Percentiles rank a stretch among this genome's conserved stretches.
phyloP scores from a whole-genome alignment of 2,888 invertebrate genomes.

The Drosophila tripunctata region DNA sequence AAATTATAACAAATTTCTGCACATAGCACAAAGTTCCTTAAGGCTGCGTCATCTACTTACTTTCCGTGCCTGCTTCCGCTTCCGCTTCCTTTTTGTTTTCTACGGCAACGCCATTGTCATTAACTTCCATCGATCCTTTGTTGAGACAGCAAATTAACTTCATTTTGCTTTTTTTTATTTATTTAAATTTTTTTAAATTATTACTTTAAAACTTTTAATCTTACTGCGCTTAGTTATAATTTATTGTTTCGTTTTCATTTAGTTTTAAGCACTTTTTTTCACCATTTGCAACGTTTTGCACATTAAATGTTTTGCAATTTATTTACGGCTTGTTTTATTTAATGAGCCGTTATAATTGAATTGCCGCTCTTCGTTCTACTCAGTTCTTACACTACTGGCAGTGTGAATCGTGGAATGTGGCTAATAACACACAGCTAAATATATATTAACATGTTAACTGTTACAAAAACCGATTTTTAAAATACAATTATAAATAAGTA shows the following conservation, averaged over 20 bases:
- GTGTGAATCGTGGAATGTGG: slow-evolving; percentile 24
- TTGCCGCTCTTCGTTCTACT: slow-evolving; percentile 1
- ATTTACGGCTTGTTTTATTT: slow-evolving; percentile 33
- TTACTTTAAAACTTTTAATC: neutral
- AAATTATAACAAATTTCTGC: too few relatives aligned
- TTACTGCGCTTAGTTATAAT: neutral
- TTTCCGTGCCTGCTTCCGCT: slow-evolving; percentile 33
- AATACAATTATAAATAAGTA: neutral
- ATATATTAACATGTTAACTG: slow-evolving; percentile 52
- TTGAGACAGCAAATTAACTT: slow-evolving; percentile 58
- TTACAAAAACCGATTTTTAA: slow-evolving; percentile 19
- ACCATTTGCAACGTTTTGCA: slow-evolving; percentile 13
- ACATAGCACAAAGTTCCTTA: neutral
- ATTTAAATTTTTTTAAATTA: neutral
- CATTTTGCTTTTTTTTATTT: slow-evolving; percentile 32
- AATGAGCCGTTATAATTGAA: slow-evolving; percentile 46
- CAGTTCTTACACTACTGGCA: slow-evolving; percentile 19
- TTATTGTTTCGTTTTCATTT: neutral
- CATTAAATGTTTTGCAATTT: slow-evolving; percentile 6
- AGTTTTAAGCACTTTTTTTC: slow-evolving; percentile 12
- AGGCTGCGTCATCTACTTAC: slow-evolving; percentile 47
- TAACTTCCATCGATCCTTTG: slow-evolving; percentile 46
- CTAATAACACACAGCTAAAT: too few relatives aligned
- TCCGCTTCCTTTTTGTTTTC: slow-evolving; percentile 56
- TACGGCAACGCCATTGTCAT: slow-evolving; percentile 4